Evolutionary conservation across 1,140 invertebrate species (phyloP).

Genomic region (Scaptodrosophila lebanonensis): DNA sequence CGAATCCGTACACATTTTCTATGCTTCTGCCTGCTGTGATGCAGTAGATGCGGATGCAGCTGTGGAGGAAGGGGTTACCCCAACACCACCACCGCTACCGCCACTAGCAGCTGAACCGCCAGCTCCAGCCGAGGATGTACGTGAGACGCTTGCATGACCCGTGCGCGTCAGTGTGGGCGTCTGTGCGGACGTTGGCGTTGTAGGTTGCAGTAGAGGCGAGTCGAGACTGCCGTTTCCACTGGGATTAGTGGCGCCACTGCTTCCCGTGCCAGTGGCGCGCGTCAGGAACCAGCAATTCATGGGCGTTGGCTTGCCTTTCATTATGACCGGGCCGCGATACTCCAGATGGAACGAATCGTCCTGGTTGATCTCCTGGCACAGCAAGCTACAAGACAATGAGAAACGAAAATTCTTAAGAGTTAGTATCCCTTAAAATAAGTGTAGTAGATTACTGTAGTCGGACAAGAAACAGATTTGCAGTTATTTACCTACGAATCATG

Average conservation of each 20-base stretch:
- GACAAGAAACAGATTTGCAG: too few relatives aligned
- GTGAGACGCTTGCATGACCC: constrained; percentile 56
- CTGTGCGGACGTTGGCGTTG: constrained; percentile 48
- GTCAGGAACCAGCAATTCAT: constrained; percentile 97
- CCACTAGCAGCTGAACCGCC: background rate
- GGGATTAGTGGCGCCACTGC: constrained; percentile 15
- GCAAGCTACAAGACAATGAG: constrained; percentile 82
- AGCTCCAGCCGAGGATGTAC: constrained; percentile 45
- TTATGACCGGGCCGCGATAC: constrained; percentile 93
- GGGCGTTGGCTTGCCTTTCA: constrained; percentile 96
- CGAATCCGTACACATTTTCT: constrained; percentile 56
- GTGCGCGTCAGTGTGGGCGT: constrained; percentile 21
- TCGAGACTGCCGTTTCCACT: constrained; percentile 61
- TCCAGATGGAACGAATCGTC: constrained; percentile 92
- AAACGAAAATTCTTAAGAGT: constrained; percentile 7
- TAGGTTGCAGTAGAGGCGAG: constrained; percentile 58
- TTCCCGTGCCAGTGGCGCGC: constrained; percentile 72
- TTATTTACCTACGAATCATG: too few relatives aligned
- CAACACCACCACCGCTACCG: constrained; percentile 1
- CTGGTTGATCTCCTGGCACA: constrained; percentile 88
- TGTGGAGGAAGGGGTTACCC: background rate
- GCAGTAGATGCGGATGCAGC: constrained; percentile 24
- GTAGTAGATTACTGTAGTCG: too few relatives aligned
- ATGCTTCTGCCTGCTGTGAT: constrained; percentile 56
- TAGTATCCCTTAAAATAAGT: background rate